Conservation (phyloP, 1,140 invertebrate species). For the Asobara japonica region DNA sequence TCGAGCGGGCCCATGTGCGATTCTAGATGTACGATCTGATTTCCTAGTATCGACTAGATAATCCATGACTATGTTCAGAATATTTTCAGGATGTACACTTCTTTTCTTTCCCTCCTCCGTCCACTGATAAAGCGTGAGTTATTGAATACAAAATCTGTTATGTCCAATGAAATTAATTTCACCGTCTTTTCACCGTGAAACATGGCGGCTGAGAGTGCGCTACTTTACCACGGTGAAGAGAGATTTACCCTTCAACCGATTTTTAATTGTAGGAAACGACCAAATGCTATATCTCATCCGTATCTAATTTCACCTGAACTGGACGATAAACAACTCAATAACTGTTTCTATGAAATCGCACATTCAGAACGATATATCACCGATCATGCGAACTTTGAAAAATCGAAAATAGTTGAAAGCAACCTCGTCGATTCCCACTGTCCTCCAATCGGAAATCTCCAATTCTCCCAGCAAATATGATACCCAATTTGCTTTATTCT, state of each 20-base stretch:
- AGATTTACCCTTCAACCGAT: not conserved
- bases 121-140: not conserved
- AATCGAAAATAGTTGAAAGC: too few species aligned
- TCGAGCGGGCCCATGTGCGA: constrained; percentile 4
- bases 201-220: not conserved
- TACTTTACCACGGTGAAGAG: not conserved
- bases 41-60: constrained; percentile 13
- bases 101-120: not conserved
- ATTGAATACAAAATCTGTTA: not conserved
- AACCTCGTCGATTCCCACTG: too few species aligned
- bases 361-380: too few species aligned
- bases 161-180: not conserved
- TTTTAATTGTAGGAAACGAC: too few species aligned
- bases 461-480: too few species aligned
- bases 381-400: too few species aligned
- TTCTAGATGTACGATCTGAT: constrained; percentile 13
- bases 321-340: too few species aligned
- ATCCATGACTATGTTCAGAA: constrained; percentile 4
- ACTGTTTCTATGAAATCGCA: too few species aligned
- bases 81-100: not conserved
- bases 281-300: too few species aligned
- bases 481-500: not conserved
- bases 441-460: too few species aligned
- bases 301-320: too few species aligned
- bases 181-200: not conserved